Evolutionary conservation across 2,888 invertebrate genomes (phyloP).

Genomic region (Drosophila cyrtoloma): DNA sequence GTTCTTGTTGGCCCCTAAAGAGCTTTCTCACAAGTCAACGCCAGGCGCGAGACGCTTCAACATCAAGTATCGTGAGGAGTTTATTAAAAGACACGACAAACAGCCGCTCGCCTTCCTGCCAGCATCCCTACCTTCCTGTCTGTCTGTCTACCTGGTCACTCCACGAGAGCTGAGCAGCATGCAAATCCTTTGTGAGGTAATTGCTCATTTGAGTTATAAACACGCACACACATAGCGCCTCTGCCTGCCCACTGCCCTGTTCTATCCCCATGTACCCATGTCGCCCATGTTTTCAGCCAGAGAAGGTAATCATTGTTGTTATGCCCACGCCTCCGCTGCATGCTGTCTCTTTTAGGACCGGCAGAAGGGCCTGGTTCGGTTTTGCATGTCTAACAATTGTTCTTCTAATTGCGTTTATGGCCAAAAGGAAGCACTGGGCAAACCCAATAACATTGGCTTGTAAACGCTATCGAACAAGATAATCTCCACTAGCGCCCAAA

Average conservation of each 20-base stretch:
- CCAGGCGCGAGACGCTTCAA: slow-evolving; percentile 72
- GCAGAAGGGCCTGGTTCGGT: slow-evolving; percentile 56
- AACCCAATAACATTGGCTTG: slow-evolving; percentile 62
- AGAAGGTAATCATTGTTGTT: slow-evolving; percentile 71
- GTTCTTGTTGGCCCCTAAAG: slow-evolving; percentile 20
- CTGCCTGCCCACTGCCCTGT: not conserved
- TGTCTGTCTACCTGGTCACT: slow-evolving; percentile 4
- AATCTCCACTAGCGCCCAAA: slow-evolving; percentile 67
- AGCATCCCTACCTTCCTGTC: slow-evolving; percentile 14
- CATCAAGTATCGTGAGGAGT: slow-evolving; percentile 69
- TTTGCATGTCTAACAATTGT: slow-evolving; percentile 82
- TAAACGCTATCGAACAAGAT: slow-evolving; percentile 80
- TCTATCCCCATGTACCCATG: slow-evolving; percentile 13
- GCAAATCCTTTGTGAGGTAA: slow-evolving; percentile 73
- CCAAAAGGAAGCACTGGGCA: slow-evolving; percentile 52
- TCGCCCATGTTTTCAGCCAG: slow-evolving; percentile 33
- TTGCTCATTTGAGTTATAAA: slow-evolving; percentile 80
- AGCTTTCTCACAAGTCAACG: slow-evolving; percentile 76
- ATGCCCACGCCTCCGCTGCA: slow-evolving; percentile 45
- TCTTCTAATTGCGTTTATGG: slow-evolving; percentile 81
- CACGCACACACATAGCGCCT: slow-evolving; percentile 62
- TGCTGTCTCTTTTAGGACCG: slow-evolving; percentile 14
- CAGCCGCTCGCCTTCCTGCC: slow-evolving; percentile 8
- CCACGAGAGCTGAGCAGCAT: slow-evolving; percentile 7
- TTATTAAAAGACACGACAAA: slow-evolving; percentile 68